Evolutionary conservation across 2,113 vertebrate species (phyloP).

Genomic region (Syrrhaptes paradoxus): DNA sequence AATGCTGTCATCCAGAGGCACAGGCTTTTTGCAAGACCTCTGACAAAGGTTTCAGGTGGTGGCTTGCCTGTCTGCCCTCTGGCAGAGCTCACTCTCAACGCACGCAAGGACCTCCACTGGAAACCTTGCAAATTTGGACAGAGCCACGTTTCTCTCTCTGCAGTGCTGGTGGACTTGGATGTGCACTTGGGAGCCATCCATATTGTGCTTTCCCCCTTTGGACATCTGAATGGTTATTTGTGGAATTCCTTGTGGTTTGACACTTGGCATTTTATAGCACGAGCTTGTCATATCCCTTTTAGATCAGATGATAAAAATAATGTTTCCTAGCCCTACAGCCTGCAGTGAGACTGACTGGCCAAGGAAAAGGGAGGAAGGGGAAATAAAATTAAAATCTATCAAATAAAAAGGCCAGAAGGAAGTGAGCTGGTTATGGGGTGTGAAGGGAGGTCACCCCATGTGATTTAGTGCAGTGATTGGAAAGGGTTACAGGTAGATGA

Average conservation of each 20-base stretch:
- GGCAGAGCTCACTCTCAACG: background rate
- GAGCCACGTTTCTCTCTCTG: background rate
- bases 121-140: background rate
- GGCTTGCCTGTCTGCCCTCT: background rate
- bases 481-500: background rate
- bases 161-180: background rate
- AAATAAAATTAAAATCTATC: background rate
- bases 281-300: slow-evolving; percentile 15
- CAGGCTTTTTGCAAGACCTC: background rate
- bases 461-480: background rate
- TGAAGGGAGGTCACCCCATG: background rate
- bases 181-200: background rate
- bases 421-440: background rate
- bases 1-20: background rate
- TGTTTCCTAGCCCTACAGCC: background rate
- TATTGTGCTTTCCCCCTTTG: background rate
- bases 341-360: background rate
- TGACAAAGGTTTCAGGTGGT: background rate
- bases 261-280: background rate
- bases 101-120: fast-evolving
- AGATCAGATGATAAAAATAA: background rate
- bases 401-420: background rate
- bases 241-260: slow-evolving; percentile 6
- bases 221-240: background rate
- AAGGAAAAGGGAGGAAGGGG: background rate